These are phyloP conservation scores for Sycophila sp. DNA, from an alignment of 1,140 invertebrate species.

Conservation along the genomic window DNA sequence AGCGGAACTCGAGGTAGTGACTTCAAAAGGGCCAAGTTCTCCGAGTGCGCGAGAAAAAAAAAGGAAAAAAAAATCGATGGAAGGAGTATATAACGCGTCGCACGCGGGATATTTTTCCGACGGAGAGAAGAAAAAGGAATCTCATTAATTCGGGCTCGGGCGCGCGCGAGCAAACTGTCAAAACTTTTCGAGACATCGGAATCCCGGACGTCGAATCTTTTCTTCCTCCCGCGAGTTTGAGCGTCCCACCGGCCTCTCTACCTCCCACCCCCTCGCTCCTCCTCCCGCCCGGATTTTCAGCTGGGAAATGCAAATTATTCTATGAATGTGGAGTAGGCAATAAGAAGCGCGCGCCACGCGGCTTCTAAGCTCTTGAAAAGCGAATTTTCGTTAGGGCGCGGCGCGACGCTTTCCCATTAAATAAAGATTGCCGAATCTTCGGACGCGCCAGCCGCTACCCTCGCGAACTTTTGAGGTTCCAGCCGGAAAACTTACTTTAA, in stretches of 20 bases:
- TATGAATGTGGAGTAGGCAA: slow-evolving; percentile 37
- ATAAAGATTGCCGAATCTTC: slow-evolving; percentile 20
- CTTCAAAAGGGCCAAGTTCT: slow-evolving; percentile 2
- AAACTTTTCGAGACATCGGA: slow-evolving; percentile 55
- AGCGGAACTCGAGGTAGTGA: too few relatives aligned
- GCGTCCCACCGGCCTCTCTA: too few relatives aligned
- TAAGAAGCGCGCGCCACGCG: neutral
- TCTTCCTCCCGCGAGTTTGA: neutral
- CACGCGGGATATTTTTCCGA: slow-evolving; percentile 53
- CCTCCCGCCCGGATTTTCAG: slow-evolving; percentile 26
- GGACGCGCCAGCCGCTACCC: too few relatives aligned
- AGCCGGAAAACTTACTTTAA: too few relatives aligned
- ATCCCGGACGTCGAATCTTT: slow-evolving; percentile 37
- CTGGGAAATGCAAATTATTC: slow-evolving; percentile 39
- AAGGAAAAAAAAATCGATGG: slow-evolving; percentile 5
- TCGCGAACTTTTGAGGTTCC: too few relatives aligned
- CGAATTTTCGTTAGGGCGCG: slow-evolving; percentile 22
- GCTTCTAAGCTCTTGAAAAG: slow-evolving; percentile 33
- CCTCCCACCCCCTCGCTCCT: neutral
- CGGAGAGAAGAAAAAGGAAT: slow-evolving; percentile 53
- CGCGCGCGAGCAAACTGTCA: slow-evolving; percentile 44
- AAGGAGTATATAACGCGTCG: slow-evolving; percentile 26
- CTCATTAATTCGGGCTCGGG: slow-evolving; percentile 56
- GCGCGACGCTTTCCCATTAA: slow-evolving; percentile 1
- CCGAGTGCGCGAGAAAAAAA: slow-evolving; percentile 9